Evolutionary conservation across 2,797 vertebrate genomes (phyloP).

Genomic region (Esox masquinongy): DNA sequence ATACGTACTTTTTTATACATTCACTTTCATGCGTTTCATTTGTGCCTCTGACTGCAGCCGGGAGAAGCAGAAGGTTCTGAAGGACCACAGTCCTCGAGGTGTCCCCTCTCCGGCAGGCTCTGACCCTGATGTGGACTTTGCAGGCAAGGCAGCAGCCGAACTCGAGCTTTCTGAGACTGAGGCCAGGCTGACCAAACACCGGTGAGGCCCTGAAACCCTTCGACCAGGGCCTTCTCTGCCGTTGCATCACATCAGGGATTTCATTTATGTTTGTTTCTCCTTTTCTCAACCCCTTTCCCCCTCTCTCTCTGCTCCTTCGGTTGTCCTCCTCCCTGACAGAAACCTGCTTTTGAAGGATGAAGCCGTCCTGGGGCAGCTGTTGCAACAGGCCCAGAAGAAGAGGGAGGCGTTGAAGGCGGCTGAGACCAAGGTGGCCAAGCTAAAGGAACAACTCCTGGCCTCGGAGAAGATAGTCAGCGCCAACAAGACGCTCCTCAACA

Average conservation of each 20-base stretch:
- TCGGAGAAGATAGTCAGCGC: slow-evolving; percentile 88
- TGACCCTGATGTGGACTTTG: slow-evolving; percentile 71
- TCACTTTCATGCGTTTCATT: background rate
- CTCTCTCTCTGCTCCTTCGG: background rate
- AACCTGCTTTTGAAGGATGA: slow-evolving; percentile 89
- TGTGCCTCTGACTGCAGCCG: slow-evolving; percentile 67
- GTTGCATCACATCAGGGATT: background rate
- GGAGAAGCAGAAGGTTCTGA: slow-evolving; percentile 86
- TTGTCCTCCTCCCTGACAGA: slow-evolving; percentile 57
- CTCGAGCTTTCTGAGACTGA: slow-evolving; percentile 80
- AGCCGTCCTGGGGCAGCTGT: slow-evolving; percentile 85
- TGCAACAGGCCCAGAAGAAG: slow-evolving; percentile 92
- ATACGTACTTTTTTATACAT: no score
- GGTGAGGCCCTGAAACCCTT: slow-evolving; percentile 62
- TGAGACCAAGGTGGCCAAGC: slow-evolving; percentile 85
- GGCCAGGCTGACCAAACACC: slow-evolving; percentile 84
- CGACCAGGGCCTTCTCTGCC: background rate
- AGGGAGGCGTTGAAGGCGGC: slow-evolving; percentile 87
- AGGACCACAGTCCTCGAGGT: slow-evolving; percentile 69
- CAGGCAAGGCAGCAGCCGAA: slow-evolving; percentile 71
- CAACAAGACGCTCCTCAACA: slow-evolving; percentile 87
- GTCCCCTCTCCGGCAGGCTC: slow-evolving; percentile 68
- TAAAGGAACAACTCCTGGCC: slow-evolving; percentile 91
- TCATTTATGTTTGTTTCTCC: background rate
- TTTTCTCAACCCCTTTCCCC: background rate